Evolutionary conservation across 1,140 invertebrate genomes (phyloP), one percentile per base, ranked within the genome.

Genomic region (Homarus americanus): DNA sequence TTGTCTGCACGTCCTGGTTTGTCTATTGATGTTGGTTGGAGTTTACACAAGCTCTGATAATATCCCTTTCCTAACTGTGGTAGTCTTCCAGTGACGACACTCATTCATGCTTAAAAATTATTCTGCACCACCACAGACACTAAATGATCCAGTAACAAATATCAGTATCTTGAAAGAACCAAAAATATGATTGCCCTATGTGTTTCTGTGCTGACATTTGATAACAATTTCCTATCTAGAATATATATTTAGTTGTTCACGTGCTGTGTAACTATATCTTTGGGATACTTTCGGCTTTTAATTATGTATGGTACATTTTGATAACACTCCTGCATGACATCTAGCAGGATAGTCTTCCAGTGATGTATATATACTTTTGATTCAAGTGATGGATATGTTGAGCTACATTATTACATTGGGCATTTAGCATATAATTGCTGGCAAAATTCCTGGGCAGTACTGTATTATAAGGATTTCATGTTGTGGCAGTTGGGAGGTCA

Each of bases 31-130:
- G 24, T 63, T 63, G 24, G 20, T 24, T 24, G 5, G 17, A 49
- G 9, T 49, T n/a, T n/a, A n/a, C n/a, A n/a, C n/a, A n/a, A n/a
- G n/a, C n/a, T n/a, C 17, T 63, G 15, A 4, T 63, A 17, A 20
- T 63, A 5, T 17, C 4, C 24, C 32, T 28, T 32, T 63, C 63
- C n/a, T 32, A 32, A 32, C n/a, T 69, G 28, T 4, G 5, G 2
- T 69, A 69, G 63, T 69, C n/a, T 32, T 69, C 4, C 63, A 69
- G n/a, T 69, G 63, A 69, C 24, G n/a, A 32, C n/a, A 69, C n/a
- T 69, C 32, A 24, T 69, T 2, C 5, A 0, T 32, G n/a, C 4
- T 32, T 32, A 32, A 12, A 69, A 32, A 20, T 63, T 10, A 49
- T 49, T 49, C 9, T 49, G 15, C 44, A 1, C 15, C 44, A 49